Evolutionary conservation across 2,113 vertebrate genomes (phyloP).

Genomic region (Tichodroma muraria): DNA sequence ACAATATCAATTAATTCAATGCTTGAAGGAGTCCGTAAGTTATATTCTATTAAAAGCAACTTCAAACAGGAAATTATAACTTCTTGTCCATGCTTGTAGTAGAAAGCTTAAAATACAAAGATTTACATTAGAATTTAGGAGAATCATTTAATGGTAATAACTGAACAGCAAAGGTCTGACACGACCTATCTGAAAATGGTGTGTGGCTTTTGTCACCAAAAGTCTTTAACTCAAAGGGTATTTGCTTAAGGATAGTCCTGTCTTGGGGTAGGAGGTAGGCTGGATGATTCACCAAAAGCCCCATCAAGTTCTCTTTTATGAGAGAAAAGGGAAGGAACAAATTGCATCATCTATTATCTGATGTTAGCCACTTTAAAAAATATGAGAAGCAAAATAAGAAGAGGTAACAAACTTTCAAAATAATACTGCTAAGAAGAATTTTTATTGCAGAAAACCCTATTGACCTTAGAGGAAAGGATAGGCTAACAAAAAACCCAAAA

Average conservation of each 20-base stretch:
- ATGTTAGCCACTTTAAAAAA: background rate
- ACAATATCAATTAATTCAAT: background rate
- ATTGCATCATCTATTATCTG: background rate
- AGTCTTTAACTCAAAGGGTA: background rate
- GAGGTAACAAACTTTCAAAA: background rate
- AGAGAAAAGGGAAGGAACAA: background rate
- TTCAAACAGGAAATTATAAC: background rate
- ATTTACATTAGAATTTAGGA: background rate
- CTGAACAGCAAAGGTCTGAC: background rate
- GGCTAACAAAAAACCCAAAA: background rate
- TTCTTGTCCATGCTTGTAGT: background rate
- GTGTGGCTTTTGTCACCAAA: background rate
- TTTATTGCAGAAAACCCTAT: background rate
- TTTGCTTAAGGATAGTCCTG: background rate
- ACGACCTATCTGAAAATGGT: background rate
- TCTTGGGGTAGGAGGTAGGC: background rate
- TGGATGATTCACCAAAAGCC: background rate
- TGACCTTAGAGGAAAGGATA: background rate
- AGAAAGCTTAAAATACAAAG: background rate
- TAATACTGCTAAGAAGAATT: background rate
- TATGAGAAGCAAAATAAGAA: background rate
- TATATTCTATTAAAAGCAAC: background rate
- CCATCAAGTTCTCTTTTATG: background rate
- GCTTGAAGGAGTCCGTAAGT: background rate
- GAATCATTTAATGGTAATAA: background rate